Base-by-base conservation (phyloP, 2,113 vertebrate species). In the Hystrix brachyura region DNA sequence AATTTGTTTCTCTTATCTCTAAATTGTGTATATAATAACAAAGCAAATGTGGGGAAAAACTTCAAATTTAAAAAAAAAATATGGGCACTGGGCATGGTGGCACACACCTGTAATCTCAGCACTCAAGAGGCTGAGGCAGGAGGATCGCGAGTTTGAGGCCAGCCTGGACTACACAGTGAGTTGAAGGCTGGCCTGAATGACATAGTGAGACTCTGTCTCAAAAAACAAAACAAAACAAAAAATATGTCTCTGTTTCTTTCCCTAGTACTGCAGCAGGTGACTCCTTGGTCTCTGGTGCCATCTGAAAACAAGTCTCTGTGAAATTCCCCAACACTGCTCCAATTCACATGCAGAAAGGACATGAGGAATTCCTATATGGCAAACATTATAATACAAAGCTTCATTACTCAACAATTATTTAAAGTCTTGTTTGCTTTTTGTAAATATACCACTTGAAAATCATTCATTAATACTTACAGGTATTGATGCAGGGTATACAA, bases 351-450 rank as follows among this genome's bases (percentile, higher is more conserved):
- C 7, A 79, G 38, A 51, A 83, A 71, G 21, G 51, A 43, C n/a
- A 57, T 64, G 78, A 67, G n/a, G n/a, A 34, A 86, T 21, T 81
- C 72, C 60, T n/a, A 27, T 34, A 59, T 86, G 43, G 7, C 53
- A 29, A 19, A 51, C 6, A n/a, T 2, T 12, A 23, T 43, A 64
- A 59, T 9, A 59, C 1, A 86, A 92, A 89, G 32, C 15, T 65
- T 94, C 64, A 51, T 72, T 74, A n/a, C 51, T 83, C 69, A 55
- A 51, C 29, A 91, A 10, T 72, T 78, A 80, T 55, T 69, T 81
- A 43, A 92, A 89, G 29, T 65, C 65, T 76, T 51, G 21, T 38
- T 65, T 92, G 55, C 34, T 92, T 94, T 86, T 84, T 51, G 69
- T 46, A 92, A 87, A 57, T 62, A 76, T 8, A 53, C 9, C 62